These are phyloP conservation scores for Drosophila sordidula DNA, from an alignment of 2,888 invertebrate species.

Conservation along the genomic window DNA sequence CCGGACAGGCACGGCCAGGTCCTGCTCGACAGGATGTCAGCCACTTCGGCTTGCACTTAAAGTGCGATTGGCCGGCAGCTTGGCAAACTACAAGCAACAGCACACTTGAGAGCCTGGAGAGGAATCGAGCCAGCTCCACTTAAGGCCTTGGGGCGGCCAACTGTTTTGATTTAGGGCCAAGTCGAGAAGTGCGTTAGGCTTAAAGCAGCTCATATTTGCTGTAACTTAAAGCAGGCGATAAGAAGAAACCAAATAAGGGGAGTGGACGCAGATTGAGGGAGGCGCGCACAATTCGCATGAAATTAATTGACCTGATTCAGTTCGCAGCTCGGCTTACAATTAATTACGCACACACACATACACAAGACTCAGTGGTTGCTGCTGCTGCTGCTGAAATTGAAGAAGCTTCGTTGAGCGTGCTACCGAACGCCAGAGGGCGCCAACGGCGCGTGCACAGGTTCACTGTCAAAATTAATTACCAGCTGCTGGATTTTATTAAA, in stretches of 20 bases:
- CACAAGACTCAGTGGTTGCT: constrained; percentile 16
- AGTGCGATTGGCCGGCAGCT: constrained; percentile 59
- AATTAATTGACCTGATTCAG: constrained; percentile 84
- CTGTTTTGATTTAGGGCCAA: constrained; percentile 53
- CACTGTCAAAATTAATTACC: constrained; percentile 81
- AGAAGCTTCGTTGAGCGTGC: constrained; percentile 45
- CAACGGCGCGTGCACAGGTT: constrained; percentile 69
- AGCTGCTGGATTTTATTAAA: constrained; percentile 73
- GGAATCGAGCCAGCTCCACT: not conserved
- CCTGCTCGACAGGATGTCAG: constrained; percentile 31
- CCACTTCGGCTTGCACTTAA: constrained; percentile 61
- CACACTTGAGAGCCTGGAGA: constrained; percentile 32
- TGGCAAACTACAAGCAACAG: constrained; percentile 49
- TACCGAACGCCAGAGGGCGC: constrained; percentile 37
- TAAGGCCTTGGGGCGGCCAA: constrained; percentile 16
- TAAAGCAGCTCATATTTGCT: constrained; percentile 38
- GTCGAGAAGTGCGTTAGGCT: constrained; percentile 33
- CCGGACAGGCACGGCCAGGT: constrained; percentile 1
- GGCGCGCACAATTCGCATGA: constrained; percentile 51
- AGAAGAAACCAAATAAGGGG: not conserved
- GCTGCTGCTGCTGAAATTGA: constrained; percentile 52
- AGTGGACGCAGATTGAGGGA: not conserved
- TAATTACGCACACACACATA: constrained; percentile 74
- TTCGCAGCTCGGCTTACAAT: constrained; percentile 81
- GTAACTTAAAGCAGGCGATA: constrained; percentile 27